Conservation (phyloP, 2,797 vertebrate species). For the Furcifer pardalis region DNA sequence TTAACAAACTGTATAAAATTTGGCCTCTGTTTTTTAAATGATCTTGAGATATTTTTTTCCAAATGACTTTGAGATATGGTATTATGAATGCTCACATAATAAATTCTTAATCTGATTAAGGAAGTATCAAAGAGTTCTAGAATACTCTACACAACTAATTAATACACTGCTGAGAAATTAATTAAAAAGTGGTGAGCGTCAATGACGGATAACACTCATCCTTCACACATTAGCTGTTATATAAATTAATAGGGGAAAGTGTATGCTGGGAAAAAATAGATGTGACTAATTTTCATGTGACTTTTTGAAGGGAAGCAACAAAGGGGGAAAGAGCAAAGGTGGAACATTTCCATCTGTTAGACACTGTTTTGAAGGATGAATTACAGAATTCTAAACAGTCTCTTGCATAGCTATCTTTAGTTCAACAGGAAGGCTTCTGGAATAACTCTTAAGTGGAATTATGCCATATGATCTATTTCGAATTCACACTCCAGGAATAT, state of each 20-base stretch:
- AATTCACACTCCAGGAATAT: no score
- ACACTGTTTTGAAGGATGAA: background rate
- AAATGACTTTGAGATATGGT: conserved; percentile 36
- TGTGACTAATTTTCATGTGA: conserved; percentile 48
- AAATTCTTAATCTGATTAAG: conserved; percentile 70
- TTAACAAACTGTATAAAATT: background rate
- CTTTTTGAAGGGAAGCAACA: conserved; percentile 28
- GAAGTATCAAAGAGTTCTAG: conserved; percentile 68
- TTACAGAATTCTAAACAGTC: background rate
- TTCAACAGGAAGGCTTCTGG: background rate
- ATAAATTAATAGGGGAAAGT: conserved; percentile 49
- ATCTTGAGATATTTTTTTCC: background rate
- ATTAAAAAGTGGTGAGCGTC: conserved; percentile 65
- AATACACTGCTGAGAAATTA: conserved; percentile 76
- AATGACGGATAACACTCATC: conserved; percentile 64
- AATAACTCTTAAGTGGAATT: background rate
- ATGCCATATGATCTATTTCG: background rate
- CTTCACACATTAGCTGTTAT: conserved; percentile 55
- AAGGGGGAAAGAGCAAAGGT: background rate
- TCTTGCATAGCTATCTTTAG: background rate
- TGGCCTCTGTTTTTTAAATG: conserved; percentile 9
- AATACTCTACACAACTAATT: conserved; percentile 67
- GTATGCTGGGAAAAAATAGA: conserved; percentile 32
- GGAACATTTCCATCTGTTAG: conserved; percentile 29
- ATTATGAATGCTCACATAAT: conserved; percentile 57